These are phyloP conservation scores for Oreochromis niloticus DNA, from an alignment of 2,113 vertebrate genomes.

Conservation along the genomic window DNA sequence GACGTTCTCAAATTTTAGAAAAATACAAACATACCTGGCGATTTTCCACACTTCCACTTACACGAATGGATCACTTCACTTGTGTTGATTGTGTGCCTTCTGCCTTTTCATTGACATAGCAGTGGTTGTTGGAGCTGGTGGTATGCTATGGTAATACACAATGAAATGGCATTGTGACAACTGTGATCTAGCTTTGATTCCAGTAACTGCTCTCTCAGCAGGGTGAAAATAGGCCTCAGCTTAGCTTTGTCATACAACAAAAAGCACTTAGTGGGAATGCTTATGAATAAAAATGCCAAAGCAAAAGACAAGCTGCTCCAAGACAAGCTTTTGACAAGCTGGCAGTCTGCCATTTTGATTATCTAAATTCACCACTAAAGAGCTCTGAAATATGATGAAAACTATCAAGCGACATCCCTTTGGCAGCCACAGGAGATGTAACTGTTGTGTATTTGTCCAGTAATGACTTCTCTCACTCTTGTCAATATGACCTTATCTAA, in stretches of 20 bases:
- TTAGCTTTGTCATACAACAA: conserved; percentile 59
- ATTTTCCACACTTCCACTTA: background rate
- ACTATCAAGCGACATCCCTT: conserved; percentile 28
- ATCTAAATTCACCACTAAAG: conserved; percentile 61
- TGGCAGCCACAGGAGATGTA: conserved; percentile 43
- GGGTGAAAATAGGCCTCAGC: conserved; percentile 50
- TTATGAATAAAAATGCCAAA: conserved; percentile 53
- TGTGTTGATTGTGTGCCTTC: background rate
- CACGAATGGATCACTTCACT: background rate
- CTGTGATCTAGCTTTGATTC: conserved; percentile 66
- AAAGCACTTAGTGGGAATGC: conserved; percentile 67
- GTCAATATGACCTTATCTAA: conserved; percentile 43
- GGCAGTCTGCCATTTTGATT: conserved; percentile 62
- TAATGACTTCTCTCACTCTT: conserved; percentile 44
- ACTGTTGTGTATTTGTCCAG: conserved; percentile 49
- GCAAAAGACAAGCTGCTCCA: conserved; percentile 16
- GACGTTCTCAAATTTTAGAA: background rate
- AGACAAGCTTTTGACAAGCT: conserved; percentile 54
- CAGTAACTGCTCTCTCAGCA: conserved; percentile 52
- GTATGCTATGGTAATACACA: conserved; percentile 14
- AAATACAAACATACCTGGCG: background rate
- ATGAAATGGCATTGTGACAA: conserved; percentile 61
- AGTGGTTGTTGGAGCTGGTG: conserved; percentile 15
- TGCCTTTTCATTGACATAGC: conserved; percentile 10
- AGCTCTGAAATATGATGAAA: conserved; percentile 53